Base-by-base conservation (phyloP, 1,140 invertebrate genomes). In the Drosophila asahinai region DNA sequence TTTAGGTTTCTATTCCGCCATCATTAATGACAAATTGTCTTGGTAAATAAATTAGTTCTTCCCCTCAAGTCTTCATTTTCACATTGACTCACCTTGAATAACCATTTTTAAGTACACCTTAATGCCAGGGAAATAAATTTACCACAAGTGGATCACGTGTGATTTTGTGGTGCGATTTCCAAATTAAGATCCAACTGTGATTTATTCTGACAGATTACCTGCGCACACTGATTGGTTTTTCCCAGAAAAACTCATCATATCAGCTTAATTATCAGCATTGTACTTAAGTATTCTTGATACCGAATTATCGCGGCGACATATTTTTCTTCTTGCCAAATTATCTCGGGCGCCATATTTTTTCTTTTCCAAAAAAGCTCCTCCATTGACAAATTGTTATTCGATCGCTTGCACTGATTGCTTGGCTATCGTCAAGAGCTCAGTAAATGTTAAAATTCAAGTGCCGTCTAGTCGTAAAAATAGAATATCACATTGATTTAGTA, bases 101-200 rank as follows among this genome's bases (percentile, higher is more conserved):
- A 38, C 36, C 5, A 14, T 12, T 5, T 17, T 52, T 17, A 17
- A 30, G 12, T 54, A 54, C 30, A 6, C 17, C 36, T 12, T 54
- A 36, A 14, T 14, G 17, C 7, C 30, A 0, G 3, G 11, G 3
- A 54, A 36, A 54, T 54, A 33, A 33, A 36, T 36, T 36, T 36
- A 15, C 38, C 4, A 2, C 15, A n/a, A 40, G 30, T 7, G n/a
- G 17, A 17, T 22, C 36, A 19, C 1, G n/a, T 30, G 48, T 5
- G 61, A 63, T 63, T 63, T 55, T 52, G 52, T 42, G 42, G 30
- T 30, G 15, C 14, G 49, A 63, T 63, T 63, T 38, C n/a, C n/a
- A 42, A 63, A 54, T 54, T 42, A 30, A 30, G 42, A 30, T 47
- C 1, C 4, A 22, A 8, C 14, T 0, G 9, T 22, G 40, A 42